Evolutionary conservation across 1,140 invertebrate species (phyloP).

Genomic region (Antheraea pernyi): DNA sequence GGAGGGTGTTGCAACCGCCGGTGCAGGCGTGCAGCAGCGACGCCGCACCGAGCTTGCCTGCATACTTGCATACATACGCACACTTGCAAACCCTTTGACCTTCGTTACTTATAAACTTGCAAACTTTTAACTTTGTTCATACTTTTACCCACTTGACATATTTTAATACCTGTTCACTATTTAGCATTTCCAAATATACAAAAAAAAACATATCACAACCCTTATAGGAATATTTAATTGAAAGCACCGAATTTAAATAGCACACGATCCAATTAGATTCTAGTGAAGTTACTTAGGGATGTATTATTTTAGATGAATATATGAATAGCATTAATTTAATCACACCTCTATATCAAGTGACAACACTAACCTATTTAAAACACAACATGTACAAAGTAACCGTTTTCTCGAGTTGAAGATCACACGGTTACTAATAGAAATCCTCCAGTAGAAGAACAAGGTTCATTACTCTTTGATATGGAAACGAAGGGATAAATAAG

Average conservation of each 20-base stretch:
- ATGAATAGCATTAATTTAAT: not conserved
- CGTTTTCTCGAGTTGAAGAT: constrained; percentile 40
- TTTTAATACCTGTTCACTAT: constrained; percentile 15
- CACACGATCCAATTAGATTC: not conserved
- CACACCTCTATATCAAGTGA: not conserved
- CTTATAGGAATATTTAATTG: not conserved
- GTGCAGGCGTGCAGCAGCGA: constrained; percentile 77
- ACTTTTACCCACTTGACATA: constrained; percentile 35
- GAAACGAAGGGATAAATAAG: constrained; percentile 79
- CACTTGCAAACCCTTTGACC: constrained; percentile 71
- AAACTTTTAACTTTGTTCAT: constrained; percentile 63
- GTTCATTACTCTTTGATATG: constrained; percentile 79
- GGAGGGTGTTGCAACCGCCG: constrained; percentile 76
- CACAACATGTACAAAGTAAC: not conserved
- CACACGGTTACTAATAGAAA: constrained; percentile 75
- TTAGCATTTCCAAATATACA: not conserved
- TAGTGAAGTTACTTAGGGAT: not conserved
- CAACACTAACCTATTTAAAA: not conserved
- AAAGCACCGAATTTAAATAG: not conserved
- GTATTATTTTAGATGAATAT: not conserved
- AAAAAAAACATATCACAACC: not conserved
- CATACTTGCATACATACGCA: constrained; percentile 76
- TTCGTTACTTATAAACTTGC: constrained; percentile 74
- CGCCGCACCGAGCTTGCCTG: constrained; percentile 77
- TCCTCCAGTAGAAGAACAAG: constrained; percentile 72